Base-by-base conservation (phyloP, 2,113 vertebrate species). In the Microcebus ravelobensis region DNA sequence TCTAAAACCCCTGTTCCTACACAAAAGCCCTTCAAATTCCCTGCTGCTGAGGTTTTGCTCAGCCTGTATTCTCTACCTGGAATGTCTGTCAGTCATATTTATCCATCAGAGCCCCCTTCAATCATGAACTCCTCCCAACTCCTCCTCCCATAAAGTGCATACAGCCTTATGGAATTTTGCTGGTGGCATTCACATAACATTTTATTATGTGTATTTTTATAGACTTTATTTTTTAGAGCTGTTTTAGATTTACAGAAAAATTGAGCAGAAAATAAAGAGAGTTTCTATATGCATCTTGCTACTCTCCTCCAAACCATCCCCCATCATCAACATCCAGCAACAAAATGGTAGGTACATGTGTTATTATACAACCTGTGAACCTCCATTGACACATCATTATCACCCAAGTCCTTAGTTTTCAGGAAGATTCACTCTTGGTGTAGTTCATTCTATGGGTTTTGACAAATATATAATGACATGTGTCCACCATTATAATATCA, bases 121-220 rank as follows among this genome's bases (percentile, higher is more conserved):
- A 4, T 87, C 68, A 55, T 36, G 29, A 79, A 67, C 39, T 65
- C n/a, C 82, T 73, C 68, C 36, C 61, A 84, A 29, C 17, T 79
- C n/a, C 17, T 94, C 21, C 25, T 85, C 34, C 42, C 31, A 20
- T 48, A n/a, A 91, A 94, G 10, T 85, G 45, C 48, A 59, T 71
- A 57, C 57, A 57, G 3, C 3, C 45, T 90, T 81, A 17, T 1
- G 71, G 29, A 86, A 45, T 82, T 82, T 90, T 91, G 45, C 18
- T 93, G 50, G 36, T 86, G 52, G 36, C n/a, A 96, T 88, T 88
- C 88, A 85, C 63, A 31, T 88, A 88, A 29, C 17, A 91, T 61
- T 88, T 67, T 81, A 34, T 67, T 94, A 13, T 12, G 21, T 5
- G 10, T 27, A 63, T 76, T 90, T 92, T 86, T 84, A 48, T 42